These are phyloP conservation scores for Netelia virgata DNA, from an alignment of 2,888 invertebrate genomes.

Conservation along the genomic window DNA sequence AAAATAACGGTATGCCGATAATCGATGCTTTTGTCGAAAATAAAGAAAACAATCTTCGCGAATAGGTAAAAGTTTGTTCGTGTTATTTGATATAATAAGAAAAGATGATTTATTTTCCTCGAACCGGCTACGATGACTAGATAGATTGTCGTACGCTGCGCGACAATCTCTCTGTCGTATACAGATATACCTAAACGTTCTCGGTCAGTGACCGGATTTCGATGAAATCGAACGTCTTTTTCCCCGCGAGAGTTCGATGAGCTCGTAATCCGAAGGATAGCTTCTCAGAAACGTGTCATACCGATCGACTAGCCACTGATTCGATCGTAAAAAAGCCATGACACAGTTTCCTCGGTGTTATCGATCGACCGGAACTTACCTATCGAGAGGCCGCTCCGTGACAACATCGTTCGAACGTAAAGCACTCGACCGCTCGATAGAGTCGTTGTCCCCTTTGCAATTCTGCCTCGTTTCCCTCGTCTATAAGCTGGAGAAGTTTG, in stretches of 20 bases:
- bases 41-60: too few species aligned
- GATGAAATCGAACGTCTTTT: slow-evolving; percentile 61
- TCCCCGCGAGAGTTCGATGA: slow-evolving; percentile 31
- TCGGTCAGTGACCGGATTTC: slow-evolving; percentile 22
- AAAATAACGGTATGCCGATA: too few species aligned
- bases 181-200: slow-evolving; percentile 1
- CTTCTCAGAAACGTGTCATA: slow-evolving; percentile 14
- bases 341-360: slow-evolving; percentile 31
- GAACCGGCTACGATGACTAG: too few species aligned
- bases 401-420: slow-evolving; percentile 27
- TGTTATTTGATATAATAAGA: too few species aligned
- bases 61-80: too few species aligned
- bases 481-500: slow-evolving; percentile 18
- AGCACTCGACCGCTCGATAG: slow-evolving; percentile 30
- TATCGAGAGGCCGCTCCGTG: neutral
- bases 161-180: neutral
- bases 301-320: slow-evolving; percentile 26
- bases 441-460: slow-evolving; percentile 54
- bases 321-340: neutral
- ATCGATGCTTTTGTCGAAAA: too few species aligned
- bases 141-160: neutral
- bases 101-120: too few species aligned
- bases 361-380: slow-evolving; percentile 44
- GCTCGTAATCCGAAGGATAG: slow-evolving; percentile 38
- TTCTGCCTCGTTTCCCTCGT: slow-evolving; percentile 22